phyloP scores from a whole-genome alignment of 53 echinoderm and acorn worm genomes.

The Actinopyga echinites region DNA sequence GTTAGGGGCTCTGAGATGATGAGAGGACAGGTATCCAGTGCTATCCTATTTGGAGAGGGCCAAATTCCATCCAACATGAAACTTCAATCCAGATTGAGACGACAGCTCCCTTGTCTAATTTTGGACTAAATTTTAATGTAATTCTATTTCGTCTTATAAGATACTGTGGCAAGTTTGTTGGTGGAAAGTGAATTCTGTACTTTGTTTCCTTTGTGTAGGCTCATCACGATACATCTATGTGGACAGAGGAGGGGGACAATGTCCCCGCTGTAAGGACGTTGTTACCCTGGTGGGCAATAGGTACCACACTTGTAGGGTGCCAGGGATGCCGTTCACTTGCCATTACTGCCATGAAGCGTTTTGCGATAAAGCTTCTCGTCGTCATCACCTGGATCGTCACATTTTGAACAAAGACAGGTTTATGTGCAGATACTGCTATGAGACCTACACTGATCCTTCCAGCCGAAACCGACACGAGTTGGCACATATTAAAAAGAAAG shows the following conservation, averaged over 20 bases:
- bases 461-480: constrained; percentile 26
- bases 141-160: too few relatives aligned
- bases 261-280: neutral
- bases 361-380: neutral
- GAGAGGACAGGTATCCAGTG: too few relatives aligned
- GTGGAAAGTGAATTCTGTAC: neutral
- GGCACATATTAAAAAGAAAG: constrained; percentile 9
- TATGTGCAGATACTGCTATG: neutral
- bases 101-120: too few relatives aligned
- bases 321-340: constrained; percentile 2
- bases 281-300: constrained; percentile 34
- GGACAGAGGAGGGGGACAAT: constrained; percentile 33
- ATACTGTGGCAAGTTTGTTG: too few relatives aligned
- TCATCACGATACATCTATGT: neutral
- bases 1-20: too few relatives aligned
- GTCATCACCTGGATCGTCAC: neutral
- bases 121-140: too few relatives aligned
- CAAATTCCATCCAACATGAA: too few relatives aligned
- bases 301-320: constrained; percentile 21
- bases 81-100: too few relatives aligned
- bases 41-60: too few relatives aligned
- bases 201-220: constrained; percentile 20
- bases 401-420: neutral
- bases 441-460: constrained; percentile 12
- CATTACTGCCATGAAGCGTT: constrained; percentile 18